phyloP scores from a whole-genome alignment of 1,140 invertebrate species.

The Rhagoletis zephyria region DNA sequence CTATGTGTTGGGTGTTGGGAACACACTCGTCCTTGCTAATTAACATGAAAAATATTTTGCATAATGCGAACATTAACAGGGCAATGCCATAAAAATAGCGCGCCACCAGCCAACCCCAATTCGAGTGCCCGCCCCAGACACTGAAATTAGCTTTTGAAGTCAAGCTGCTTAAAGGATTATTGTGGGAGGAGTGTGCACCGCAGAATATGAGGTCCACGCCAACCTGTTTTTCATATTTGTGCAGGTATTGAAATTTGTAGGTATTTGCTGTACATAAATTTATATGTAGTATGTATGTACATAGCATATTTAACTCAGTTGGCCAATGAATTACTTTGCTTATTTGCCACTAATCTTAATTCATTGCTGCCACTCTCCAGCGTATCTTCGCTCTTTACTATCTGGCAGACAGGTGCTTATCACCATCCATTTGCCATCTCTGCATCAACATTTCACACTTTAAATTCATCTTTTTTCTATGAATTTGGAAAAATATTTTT shows the following conservation, averaged over 20 bases:
- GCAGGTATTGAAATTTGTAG: not conserved
- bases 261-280: not conserved
- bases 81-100: not conserved
- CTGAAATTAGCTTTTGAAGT: not conserved
- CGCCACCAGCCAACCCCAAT: not conserved
- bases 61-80: conserved; percentile 20
- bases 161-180: conserved; percentile 14
- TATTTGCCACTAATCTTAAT: not conserved
- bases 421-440: not conserved
- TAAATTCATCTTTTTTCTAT: not conserved
- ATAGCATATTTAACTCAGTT: not conserved
- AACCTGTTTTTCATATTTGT: not conserved
- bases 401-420: conserved; percentile 41
- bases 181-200: not conserved
- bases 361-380: not conserved
- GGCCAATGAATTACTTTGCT: not conserved
- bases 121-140: not conserved
- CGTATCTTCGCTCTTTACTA: not conserved
- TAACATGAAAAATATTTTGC: conserved; percentile 40
- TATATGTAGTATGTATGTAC: not conserved
- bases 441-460: not conserved
- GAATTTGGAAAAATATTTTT: conserved; percentile 11
- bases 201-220: not conserved
- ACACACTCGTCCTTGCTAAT: not conserved
- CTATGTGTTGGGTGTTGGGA: not conserved